Evolutionary conservation across 2,113 vertebrate species (phyloP).

Genomic region (Chloroceryle aenea): DNA sequence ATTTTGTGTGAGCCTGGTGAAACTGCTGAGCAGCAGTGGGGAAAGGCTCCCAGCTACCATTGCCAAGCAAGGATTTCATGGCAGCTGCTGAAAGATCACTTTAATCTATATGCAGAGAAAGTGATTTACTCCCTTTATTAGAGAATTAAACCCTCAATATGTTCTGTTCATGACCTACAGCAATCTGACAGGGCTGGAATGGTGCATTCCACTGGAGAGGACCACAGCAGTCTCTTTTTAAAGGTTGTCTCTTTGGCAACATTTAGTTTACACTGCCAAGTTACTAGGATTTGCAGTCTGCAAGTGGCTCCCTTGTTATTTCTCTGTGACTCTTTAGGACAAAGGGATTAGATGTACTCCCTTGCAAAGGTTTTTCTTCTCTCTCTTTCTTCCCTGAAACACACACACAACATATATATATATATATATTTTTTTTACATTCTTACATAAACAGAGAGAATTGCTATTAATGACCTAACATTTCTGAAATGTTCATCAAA

Average conservation of each 20-base stretch:
- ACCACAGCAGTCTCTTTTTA: neutral
- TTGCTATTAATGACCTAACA: neutral
- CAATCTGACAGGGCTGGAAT: neutral
- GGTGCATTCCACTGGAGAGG: neutral
- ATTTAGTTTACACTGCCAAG: neutral
- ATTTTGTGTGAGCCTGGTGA: neutral
- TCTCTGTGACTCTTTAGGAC: neutral
- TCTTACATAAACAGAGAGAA: neutral
- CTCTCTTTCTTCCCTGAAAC: neutral
- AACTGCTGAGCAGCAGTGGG: neutral
- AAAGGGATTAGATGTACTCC: neutral
- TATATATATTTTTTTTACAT: neutral
- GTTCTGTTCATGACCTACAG: neutral
- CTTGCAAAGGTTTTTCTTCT: neutral
- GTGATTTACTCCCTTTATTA: constrained; percentile 12
- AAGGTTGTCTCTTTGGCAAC: constrained; percentile 40
- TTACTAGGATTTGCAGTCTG: neutral
- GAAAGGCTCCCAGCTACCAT: neutral
- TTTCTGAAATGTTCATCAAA: neutral
- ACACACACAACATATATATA: rapidly evolving
- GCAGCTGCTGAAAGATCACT: constrained; percentile 45
- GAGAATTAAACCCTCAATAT: constrained; percentile 8
- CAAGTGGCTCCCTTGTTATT: neutral
- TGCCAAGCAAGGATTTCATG: neutral
- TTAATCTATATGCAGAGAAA: constrained; percentile 24